A percentile compares a stretch with the other conserved stretches of the same genome.
phyloP scores from a whole-genome alignment of 2,888 invertebrate genomes.

The Philopedon plagiatum region DNA sequence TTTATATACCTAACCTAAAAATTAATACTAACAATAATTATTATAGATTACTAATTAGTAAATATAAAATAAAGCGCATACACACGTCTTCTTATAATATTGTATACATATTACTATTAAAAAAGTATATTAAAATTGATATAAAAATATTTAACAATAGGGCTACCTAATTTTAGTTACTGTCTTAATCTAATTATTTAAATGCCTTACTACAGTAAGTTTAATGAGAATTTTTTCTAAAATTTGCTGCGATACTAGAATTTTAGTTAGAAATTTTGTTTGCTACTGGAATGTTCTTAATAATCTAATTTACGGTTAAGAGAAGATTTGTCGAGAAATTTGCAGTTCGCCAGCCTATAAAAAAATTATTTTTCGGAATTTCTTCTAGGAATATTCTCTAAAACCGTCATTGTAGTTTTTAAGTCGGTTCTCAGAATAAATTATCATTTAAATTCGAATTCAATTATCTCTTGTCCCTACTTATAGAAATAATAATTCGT shows the following conservation, averaged over 20 bases:
- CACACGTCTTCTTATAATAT: conserved; percentile 18
- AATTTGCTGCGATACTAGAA: conserved; percentile 4
- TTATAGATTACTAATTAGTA: conserved; percentile 5
- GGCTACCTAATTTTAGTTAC: neutral
- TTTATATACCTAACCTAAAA: conserved; percentile 4
- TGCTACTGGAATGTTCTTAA: neutral
- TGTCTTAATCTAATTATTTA: conserved; percentile 8
- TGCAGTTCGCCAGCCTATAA: neutral
- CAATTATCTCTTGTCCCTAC: no score
- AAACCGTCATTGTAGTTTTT: no score
- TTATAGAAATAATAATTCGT: no score
- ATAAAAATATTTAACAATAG: neutral
- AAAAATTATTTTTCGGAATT: no score
- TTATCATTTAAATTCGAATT: no score
- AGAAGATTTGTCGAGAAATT: neutral
- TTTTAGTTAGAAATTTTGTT: conserved; percentile 7
- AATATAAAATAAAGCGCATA: conserved; percentile 7
- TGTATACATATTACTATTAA: neutral
- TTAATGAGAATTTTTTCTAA: conserved; percentile 8
- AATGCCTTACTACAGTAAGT: conserved; percentile 32
- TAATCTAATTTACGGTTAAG: neutral
- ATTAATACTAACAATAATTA: neutral
- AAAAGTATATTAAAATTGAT: neutral
- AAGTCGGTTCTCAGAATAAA: no score
- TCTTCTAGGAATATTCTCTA: no score